Percentiles rank a stretch among this genome's conserved stretches.
phyloP scores from a whole-genome alignment of 2,797 vertebrate genomes.

The Bradypodion ventrale region DNA sequence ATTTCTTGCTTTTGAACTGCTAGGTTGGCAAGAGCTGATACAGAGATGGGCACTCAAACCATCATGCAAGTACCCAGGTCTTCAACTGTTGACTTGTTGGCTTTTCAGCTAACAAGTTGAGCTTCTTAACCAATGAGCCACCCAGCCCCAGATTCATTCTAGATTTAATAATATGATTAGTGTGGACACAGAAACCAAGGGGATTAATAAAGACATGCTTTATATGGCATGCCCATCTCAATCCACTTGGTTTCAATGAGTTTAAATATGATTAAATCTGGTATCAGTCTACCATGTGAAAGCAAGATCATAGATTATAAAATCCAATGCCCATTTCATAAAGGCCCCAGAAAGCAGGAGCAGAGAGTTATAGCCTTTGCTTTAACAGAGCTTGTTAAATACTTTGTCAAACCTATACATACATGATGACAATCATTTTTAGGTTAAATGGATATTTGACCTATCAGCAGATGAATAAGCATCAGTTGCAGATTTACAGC shows the following conservation, averaged over 20 bases:
- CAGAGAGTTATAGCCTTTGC: not conserved
- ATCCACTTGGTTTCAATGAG: not conserved
- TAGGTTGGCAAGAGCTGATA: too few species aligned
- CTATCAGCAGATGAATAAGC: slow-evolving; percentile 8
- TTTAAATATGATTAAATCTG: not conserved
- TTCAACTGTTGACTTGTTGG: too few species aligned
- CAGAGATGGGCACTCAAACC: too few species aligned
- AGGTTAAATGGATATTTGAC: slow-evolving; percentile 11
- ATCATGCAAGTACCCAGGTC: too few species aligned
- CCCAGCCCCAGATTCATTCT: not conserved
- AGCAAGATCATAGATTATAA: not conserved
- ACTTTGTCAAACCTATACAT: not conserved
- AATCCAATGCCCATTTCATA: not conserved
- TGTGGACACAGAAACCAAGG: not conserved
- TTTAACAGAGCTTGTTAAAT: slow-evolving; percentile 14
- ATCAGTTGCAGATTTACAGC: not conserved
- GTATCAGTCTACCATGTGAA: not conserved
- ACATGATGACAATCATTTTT: not conserved
- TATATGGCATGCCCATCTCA: not conserved
- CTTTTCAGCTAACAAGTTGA: too few species aligned
- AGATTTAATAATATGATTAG: not conserved
- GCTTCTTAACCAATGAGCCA: too few species aligned
- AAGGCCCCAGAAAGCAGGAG: not conserved
- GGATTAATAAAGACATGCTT: too few species aligned
- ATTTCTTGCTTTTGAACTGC: too few species aligned